phyloP scores from a whole-genome alignment of 2,797 vertebrate genomes.

The Jordanella pulchra region DNA sequence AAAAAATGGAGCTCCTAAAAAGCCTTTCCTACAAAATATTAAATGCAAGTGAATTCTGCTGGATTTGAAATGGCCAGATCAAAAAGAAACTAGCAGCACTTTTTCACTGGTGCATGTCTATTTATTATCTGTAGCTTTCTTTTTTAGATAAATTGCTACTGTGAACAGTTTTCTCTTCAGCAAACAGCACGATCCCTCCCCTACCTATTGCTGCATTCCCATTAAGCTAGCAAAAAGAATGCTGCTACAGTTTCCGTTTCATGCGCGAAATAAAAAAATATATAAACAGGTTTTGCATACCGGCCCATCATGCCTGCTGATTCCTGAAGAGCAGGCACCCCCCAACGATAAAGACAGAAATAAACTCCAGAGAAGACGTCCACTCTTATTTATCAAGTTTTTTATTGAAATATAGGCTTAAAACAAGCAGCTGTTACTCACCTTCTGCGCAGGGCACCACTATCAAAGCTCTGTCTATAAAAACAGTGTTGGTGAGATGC shows the following conservation, averaged over 20 bases:
- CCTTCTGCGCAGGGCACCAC: slow-evolving; percentile 98
- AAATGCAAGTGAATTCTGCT: not conserved
- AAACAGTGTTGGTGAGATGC: slow-evolving; percentile 99
- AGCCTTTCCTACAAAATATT: not conserved
- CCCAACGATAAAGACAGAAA: not conserved
- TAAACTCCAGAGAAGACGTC: slow-evolving; percentile 17
- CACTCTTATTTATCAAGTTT: slow-evolving; percentile 14
- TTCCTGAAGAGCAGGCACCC: not conserved
- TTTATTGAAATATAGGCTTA: not conserved
- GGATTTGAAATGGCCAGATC: not conserved
- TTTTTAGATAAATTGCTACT: no score
- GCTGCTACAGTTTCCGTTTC: not conserved
- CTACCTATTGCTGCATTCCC: not conserved
- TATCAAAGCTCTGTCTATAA: slow-evolving; percentile 99
- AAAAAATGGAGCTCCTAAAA: not conserved
- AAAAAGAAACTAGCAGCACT: no score
- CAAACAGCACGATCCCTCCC: no score
- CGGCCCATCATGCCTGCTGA: not conserved
- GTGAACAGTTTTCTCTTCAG: no score
- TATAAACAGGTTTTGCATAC: not conserved
- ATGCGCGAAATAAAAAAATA: not conserved
- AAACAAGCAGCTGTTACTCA: slow-evolving; percentile 78
- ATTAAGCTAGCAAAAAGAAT: not conserved
- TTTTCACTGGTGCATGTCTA: no score
- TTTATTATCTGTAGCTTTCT: no score